A percentile compares a stretch with the other conserved stretches of the same genome.
These are phyloP conservation scores for Baronia brevicornis DNA, from an alignment of 2,888 invertebrate genomes.

Conservation along the genomic window DNA sequence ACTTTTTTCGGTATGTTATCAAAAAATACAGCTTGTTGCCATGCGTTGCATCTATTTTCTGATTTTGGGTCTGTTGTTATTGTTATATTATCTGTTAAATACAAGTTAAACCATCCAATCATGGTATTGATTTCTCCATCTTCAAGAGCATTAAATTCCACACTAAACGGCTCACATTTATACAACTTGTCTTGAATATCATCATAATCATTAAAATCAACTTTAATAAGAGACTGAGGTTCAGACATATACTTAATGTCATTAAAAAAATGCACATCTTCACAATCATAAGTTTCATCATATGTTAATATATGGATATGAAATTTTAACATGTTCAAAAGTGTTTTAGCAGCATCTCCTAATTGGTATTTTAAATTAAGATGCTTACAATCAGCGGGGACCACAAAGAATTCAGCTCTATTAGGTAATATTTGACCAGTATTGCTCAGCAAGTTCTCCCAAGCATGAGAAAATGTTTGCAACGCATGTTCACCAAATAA, in stretches of 20 bases:
- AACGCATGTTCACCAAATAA: conserved; percentile 85
- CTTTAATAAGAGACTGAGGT: conserved; percentile 66
- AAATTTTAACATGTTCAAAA: conserved; percentile 37
- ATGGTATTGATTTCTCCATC: conserved; percentile 78
- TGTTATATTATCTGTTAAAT: conserved; percentile 77
- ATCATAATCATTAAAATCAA: conserved; percentile 78
- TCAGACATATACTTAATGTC: conserved; percentile 77
- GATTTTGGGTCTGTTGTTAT: conserved; percentile 78
- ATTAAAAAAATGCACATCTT: conserved; percentile 75
- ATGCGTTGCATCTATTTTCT: conserved; percentile 73
- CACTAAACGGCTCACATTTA: conserved; percentile 44
- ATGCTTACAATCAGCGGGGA: conserved; percentile 75
- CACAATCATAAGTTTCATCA: conserved; percentile 81
- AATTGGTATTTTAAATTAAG: conserved; percentile 67
- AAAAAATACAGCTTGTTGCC: conserved; percentile 87
- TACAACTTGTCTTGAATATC: conserved; percentile 57
- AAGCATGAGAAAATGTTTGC: conserved; percentile 80
- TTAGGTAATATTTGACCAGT: conserved; percentile 76
- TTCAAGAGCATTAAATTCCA: conserved; percentile 46
- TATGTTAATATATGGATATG: conserved; percentile 39
- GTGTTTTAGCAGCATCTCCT: conserved; percentile 29
- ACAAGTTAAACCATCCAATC: conserved; percentile 83
- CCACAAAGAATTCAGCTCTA: conserved; percentile 77
- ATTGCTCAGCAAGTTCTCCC: conserved; percentile 73
- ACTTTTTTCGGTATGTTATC: conserved; percentile 53